Conservation (phyloP, 2,888 invertebrate species). For the Argyra leucocephala region DNA sequence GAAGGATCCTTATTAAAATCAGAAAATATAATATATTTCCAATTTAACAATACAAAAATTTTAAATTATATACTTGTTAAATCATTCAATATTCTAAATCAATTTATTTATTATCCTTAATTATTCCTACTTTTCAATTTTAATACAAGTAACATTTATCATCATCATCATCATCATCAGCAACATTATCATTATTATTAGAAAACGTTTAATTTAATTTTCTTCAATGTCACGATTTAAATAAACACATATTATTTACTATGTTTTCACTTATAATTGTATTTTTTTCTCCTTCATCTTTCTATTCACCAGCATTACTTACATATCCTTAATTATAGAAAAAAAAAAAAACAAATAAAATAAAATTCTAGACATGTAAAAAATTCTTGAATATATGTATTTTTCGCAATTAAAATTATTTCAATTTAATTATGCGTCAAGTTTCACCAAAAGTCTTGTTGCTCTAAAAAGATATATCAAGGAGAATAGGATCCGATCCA, state of each 20-base stretch:
- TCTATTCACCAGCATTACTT: background rate
- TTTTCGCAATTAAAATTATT: constrained; percentile 1
- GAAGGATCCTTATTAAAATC: too few relatives aligned
- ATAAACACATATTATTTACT: background rate
- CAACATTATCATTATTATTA: too few relatives aligned
- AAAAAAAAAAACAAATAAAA: too few relatives aligned
- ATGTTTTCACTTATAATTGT: background rate
- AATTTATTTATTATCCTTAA: background rate
- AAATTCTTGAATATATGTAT: background rate
- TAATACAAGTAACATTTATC: background rate
- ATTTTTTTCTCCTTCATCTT: background rate
- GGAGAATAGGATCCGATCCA: too few relatives aligned
- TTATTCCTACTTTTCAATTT: background rate
- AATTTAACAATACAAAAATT: too few relatives aligned
- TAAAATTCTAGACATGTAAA: background rate
- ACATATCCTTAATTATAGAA: background rate
- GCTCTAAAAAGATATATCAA: too few relatives aligned
- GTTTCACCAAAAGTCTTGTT: too few relatives aligned
- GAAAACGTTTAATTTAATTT: background rate
- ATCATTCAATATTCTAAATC: background rate
- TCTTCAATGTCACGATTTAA: background rate
- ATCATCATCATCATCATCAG: too few relatives aligned
- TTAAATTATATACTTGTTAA: too few relatives aligned
- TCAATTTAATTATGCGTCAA: constrained; percentile 3
- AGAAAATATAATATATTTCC: too few relatives aligned